Conservation (phyloP, 2,113 vertebrate genomes). For the Dromas ardeola region DNA sequence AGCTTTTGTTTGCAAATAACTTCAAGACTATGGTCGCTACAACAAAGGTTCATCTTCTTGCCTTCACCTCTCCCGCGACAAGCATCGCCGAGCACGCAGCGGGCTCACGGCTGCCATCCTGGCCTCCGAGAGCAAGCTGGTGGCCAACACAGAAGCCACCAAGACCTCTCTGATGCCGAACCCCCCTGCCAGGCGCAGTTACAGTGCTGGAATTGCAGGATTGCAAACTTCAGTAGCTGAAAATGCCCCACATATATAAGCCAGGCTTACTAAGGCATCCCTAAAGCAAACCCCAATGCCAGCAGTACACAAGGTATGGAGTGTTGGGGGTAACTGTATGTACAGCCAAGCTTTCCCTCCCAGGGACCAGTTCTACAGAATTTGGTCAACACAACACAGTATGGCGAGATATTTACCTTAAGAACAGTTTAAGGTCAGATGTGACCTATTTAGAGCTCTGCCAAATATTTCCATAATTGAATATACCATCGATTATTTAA, state of each 20-base stretch:
- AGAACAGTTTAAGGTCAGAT: slow-evolving; percentile 34
- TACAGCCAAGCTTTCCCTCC: not conserved
- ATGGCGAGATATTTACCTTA: not conserved
- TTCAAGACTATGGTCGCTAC: not conserved
- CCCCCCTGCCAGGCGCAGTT: rapidly evolving
- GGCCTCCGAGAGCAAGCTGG: not conserved
- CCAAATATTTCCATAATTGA: slow-evolving; percentile 40
- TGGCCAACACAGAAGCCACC: not conserved
- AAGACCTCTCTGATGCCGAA: not conserved
- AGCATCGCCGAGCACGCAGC: rapidly evolving
- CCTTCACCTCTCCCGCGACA: not conserved
- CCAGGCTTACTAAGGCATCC: not conserved
- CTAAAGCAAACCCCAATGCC: not conserved
- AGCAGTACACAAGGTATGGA: not conserved
- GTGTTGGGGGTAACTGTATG: not conserved
- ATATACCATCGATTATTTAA: slow-evolving; percentile 27
- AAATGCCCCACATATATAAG: not conserved
- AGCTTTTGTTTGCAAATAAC: not conserved
- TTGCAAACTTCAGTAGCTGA: not conserved
- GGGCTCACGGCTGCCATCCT: not conserved
- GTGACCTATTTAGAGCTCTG: slow-evolving; percentile 40
- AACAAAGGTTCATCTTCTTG: not conserved
- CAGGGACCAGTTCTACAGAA: not conserved
- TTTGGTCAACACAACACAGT: not conserved
- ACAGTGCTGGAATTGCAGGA: not conserved